Conservation (phyloP, 2,888 invertebrate species). For the Anagyrus pseudococci region DNA sequence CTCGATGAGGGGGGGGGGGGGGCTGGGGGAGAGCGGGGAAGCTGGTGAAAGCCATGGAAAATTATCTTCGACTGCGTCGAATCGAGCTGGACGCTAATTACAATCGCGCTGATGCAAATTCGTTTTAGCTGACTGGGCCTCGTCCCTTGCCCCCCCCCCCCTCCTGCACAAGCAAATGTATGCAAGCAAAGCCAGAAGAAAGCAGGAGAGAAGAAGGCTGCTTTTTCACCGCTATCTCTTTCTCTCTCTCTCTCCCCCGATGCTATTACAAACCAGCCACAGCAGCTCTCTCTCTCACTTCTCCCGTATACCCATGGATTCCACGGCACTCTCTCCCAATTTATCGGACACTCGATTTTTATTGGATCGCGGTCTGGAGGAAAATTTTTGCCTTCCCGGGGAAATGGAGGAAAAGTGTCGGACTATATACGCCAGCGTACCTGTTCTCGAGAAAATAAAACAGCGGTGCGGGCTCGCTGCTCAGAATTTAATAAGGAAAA, state of each 20-base stretch:
- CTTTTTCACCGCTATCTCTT: no score
- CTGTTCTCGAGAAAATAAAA: no score
- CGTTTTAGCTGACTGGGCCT: constrained; percentile 10
- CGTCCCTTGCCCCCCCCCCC: neutral
- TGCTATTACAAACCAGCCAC: no score
- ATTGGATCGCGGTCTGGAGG: constrained; percentile 22
- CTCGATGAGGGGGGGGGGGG: constrained; percentile 3
- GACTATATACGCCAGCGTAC: no score
- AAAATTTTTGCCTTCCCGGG: constrained; percentile 3
- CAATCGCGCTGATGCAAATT: constrained; percentile 34
- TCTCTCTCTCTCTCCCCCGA: no score
- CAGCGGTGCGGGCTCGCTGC: no score
- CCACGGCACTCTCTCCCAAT: constrained; percentile 19
- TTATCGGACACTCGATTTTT: constrained; percentile 25
- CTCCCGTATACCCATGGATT: neutral
- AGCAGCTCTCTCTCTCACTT: no score
- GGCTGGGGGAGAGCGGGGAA: constrained; percentile 4
- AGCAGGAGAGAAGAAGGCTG: neutral
- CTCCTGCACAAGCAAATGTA: neutral
- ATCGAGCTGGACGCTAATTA: constrained; percentile 27
- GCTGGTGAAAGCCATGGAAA: constrained; percentile 10
- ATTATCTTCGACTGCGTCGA: constrained; percentile 11
- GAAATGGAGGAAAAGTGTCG: neutral
- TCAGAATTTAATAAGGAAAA: no score
- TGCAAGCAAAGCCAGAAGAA: constrained; percentile 2